Evolutionary conservation across 1,140 invertebrate genomes (phyloP), one percentile per base, ranked within the genome.

Genomic region (Philotrypesis tridentata): DNA sequence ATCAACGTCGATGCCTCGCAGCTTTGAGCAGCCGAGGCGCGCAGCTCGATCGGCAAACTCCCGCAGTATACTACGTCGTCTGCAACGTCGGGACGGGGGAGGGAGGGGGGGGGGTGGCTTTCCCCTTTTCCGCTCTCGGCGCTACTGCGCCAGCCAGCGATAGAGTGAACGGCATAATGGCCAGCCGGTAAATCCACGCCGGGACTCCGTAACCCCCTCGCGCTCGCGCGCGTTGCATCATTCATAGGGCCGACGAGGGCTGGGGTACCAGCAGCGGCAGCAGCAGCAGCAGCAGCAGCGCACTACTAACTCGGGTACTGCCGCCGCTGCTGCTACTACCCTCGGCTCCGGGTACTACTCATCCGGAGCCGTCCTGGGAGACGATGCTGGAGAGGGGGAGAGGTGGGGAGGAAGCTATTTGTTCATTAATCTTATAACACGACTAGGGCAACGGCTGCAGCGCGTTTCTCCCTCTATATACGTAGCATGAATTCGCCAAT

Each of bases 341-440:
- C 55, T 75, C 7, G n/a, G n/a, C n/a, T 63, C 55, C 17, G 0
- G 21, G 33, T 55, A 23, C 37, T 23, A 23, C 40, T 31, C 27
- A 74, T 55, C 25, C n/a, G 37, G 70, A 23, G 37, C 70, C 70
- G 37, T 5, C n/a, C 12, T n/a, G 33, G 60, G 17, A 75, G 31
- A 60, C 9, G 70, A 75, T 11, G 71, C 21, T 37, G 63, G 63
- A 65, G 21, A 83, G 7, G 40, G 23, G 27, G 48, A 84, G 11
- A 23, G 63, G n/a, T n/a, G n/a, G n/a, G n/a, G n/a, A n/a, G 27
- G 68, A 48, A 27, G 33, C 78, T 81, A 81, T 86, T 83, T 82
- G 80, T 84, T 84, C 84, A 83, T 86, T 85, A 84, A 84, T 86
- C 84, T 86, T 82, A 84, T 85, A 86, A 84, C 76, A 72, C 72